A percentile compares a stretch with the other conserved stretches of the same genome.
Evolutionary conservation across 2,888 invertebrate genomes (phyloP).

Genomic region (Iselma pallidipennis): DNA sequence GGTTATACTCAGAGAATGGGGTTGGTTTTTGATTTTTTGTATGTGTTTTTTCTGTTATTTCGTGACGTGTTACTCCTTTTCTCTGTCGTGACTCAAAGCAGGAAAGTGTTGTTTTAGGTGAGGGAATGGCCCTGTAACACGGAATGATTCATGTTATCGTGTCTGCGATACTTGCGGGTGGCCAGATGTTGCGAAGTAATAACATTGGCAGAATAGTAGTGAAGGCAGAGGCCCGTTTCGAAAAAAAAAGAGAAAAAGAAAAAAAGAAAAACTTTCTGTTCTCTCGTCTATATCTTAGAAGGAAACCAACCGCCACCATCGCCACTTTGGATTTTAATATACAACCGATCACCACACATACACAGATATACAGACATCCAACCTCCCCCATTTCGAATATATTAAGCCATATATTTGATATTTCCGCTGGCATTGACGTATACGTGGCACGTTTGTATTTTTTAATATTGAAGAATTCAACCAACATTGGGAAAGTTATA

Average conservation of each 20-base stretch:
- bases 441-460: slow-evolving; percentile 23
- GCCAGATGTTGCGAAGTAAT: slow-evolving; percentile 27
- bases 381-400: slow-evolving; percentile 15
- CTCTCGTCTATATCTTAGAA: background rate
- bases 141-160: slow-evolving; percentile 34
- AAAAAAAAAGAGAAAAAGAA: background rate
- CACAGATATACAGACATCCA: background rate
- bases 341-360: slow-evolving; percentile 22
- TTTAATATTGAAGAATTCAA: slow-evolving; percentile 25
- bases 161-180: slow-evolving; percentile 25
- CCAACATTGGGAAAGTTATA: background rate
- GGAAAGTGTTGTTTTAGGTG: slow-evolving; percentile 37
- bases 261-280: background rate
- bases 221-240: background rate
- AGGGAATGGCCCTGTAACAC: slow-evolving; percentile 36
- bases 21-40: background rate
- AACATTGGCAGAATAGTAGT: slow-evolving; percentile 22
- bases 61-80: slow-evolving; percentile 6
- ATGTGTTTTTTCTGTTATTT: background rate
- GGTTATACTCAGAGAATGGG: background rate
- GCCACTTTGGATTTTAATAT: slow-evolving; percentile 27
- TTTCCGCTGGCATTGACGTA: slow-evolving; percentile 32
- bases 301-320: background rate
- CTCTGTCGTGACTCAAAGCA: slow-evolving; percentile 31
- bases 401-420: slow-evolving; percentile 36